Evolutionary conservation across 1,140 invertebrate genomes (phyloP), one percentile per base, ranked within the genome.

Genomic region (Diachasma alloeum): DNA sequence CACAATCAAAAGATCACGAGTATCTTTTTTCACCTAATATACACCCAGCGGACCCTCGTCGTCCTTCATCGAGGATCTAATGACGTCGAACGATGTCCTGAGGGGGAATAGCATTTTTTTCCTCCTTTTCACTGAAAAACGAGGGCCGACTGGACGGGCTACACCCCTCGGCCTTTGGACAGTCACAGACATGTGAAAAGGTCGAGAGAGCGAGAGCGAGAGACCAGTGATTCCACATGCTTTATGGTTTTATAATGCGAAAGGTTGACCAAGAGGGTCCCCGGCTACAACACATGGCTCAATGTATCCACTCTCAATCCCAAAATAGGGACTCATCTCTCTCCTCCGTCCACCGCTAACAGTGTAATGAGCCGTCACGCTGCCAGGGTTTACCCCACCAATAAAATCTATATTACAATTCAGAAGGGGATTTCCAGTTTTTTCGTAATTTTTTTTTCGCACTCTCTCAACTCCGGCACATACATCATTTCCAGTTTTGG

Each of bases 171-270:
- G 53, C 17, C 19, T 6, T n/a, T 63, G 24, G 59, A 63, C 22
- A 31, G 22, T 26, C 10, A 4, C 22, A 63, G 10, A 70, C 36
- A 72, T 9, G 37, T 15, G 67, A 42, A 31, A 56, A 70, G 71
- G 69, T 70, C 48, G 70, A 73, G 22, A 67, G 53, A 80, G 71
- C 39, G 72, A 74, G 67, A 76, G 59, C 77, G 78, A 46, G 44
- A 46, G 31, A 31, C 31, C 10, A 42, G 48, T 78, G 76, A 80
- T 78, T 73, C 76, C 75, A 71, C 75, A 78, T 80, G 73, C 37
- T 87, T 87, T 87, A 87, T 87, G 86, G 85, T 87, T 87, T 87
- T 87, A 87, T 87, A 87, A 87, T 87, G 77, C 80, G 83, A 81
- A 81, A 81, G 83, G 83, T 83, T 85, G 85, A 86, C 84, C 83